phyloP scores from a whole-genome alignment of 1,140 invertebrate species.

The Mesaphorura yosii region DNA sequence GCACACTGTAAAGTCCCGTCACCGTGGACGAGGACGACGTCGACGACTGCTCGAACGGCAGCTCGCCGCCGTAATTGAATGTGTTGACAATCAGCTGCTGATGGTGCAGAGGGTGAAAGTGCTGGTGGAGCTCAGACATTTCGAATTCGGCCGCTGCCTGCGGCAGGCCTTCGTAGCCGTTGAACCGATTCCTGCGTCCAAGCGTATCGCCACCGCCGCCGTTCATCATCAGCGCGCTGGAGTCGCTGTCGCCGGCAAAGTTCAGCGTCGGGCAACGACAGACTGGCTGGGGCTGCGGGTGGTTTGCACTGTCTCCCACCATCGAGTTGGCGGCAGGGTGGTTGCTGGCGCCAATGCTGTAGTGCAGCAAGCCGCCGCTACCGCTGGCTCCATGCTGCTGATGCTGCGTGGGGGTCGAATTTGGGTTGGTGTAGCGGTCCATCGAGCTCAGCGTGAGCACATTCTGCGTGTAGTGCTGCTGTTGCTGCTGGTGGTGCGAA shows the following conservation, averaged over 20 bases:
- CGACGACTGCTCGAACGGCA: too few species aligned
- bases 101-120: too few species aligned
- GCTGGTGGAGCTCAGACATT: constrained; percentile 25
- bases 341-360: too few species aligned
- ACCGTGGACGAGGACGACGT: constrained; percentile 3
- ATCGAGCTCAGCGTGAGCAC: constrained; percentile 22
- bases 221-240: constrained; percentile 9
- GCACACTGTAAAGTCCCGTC: too few species aligned
- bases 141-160: constrained; percentile 35
- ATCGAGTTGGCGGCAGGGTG: neutral
- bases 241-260: constrained; percentile 3
- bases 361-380: neutral
- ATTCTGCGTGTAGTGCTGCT: constrained; percentile 1
- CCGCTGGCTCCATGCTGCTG: neutral
- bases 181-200: constrained; percentile 11
- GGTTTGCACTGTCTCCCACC: neutral
- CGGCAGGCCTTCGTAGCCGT: constrained; percentile 33
- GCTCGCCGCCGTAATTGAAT: too few species aligned
- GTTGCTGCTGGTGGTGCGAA: neutral
- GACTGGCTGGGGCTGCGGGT: neutral
- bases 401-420: neutral
- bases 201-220: neutral
- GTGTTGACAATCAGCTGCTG: too few species aligned
- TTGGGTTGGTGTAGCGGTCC: constrained; percentile 6
- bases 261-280: neutral